These are phyloP conservation scores for Sinodicranocentrus sp. DNA, from an alignment of 2,888 invertebrate genomes.

Conservation along the genomic window DNA sequence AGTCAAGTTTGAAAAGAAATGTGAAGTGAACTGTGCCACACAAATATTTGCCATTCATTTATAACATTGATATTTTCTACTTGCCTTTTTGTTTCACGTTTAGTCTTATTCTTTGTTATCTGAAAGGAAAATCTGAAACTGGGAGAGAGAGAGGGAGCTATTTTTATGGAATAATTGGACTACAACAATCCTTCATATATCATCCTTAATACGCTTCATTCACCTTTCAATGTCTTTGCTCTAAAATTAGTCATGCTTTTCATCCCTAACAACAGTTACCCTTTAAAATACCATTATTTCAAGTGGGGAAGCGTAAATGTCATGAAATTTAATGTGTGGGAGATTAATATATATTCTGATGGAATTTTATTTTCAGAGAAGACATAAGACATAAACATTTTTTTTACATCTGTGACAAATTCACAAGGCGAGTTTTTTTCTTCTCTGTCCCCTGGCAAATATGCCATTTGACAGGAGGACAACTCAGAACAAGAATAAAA, in stretches of 20 bases:
- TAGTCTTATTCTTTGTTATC: neutral
- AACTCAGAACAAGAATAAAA: too few relatives aligned
- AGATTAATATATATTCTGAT: neutral
- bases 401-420: neutral
- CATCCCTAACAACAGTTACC: constrained; percentile 8
- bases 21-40: constrained; percentile 15
- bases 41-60: constrained; percentile 8
- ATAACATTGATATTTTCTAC: neutral
- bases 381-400: neutral
- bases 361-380: neutral
- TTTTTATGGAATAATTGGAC: constrained; percentile 28
- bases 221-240: constrained; percentile 42
- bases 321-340: constrained; percentile 29
- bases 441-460: too few relatives aligned
- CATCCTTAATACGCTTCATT: neutral
- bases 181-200: constrained; percentile 38
- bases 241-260: constrained; percentile 43
- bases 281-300: neutral
- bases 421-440: too few relatives aligned
- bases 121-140: neutral
- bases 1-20: constrained; percentile 18
- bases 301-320: constrained; percentile 34
- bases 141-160: neutral
- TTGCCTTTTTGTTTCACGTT: neutral
- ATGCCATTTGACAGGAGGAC: too few relatives aligned